These are phyloP conservation scores for Octomys mimax DNA, from an alignment of 2,797 vertebrate genomes.

Conservation along the genomic window DNA sequence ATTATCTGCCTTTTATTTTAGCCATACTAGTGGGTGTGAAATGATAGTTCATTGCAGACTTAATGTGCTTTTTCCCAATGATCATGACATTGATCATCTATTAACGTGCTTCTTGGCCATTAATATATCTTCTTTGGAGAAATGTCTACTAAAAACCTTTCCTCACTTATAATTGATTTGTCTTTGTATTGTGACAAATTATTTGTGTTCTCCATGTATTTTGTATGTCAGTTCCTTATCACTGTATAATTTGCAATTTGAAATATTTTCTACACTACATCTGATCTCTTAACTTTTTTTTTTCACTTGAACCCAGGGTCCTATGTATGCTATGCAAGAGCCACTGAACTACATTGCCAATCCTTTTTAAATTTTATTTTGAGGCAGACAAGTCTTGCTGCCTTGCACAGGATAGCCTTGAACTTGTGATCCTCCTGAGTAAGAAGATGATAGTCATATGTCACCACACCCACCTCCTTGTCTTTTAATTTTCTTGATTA, in stretches of 20 bases:
- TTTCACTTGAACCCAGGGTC: background rate
- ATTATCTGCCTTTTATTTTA: background rate
- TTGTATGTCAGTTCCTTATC: background rate
- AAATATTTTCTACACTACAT: background rate
- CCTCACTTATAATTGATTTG: background rate
- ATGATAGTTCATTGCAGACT: background rate
- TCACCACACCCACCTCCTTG: background rate
- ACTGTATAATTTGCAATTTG: background rate
- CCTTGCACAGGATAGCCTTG: background rate
- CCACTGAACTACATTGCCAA: background rate
- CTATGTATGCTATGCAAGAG: background rate
- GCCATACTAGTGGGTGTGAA: background rate
- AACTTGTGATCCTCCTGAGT: background rate
- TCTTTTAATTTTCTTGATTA: background rate
- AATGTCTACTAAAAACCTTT: background rate
- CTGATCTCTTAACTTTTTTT: background rate
- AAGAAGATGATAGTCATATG: background rate
- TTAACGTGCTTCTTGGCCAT: background rate
- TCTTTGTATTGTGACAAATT: background rate
- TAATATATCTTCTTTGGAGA: background rate
- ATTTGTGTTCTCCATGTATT: background rate
- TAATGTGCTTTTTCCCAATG: background rate
- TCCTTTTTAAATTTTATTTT: background rate
- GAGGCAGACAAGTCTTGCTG: background rate
- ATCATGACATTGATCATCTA: background rate